phyloP scores from a whole-genome alignment of 2,113 vertebrate species.

The Tragelaphus buxtoni region DNA sequence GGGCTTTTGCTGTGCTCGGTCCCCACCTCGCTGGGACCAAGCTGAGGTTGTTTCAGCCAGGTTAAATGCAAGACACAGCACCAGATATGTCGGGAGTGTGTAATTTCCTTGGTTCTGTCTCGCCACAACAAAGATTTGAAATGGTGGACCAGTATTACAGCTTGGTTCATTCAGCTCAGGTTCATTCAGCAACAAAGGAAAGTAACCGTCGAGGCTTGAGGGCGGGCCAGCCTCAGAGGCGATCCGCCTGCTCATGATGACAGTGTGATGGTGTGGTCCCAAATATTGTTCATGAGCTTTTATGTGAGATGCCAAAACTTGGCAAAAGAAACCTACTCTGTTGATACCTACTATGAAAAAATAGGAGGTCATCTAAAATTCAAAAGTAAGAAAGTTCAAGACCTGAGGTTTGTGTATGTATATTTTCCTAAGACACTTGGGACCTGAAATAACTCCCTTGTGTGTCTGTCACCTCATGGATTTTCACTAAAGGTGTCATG shows the following conservation, averaged over 20 bases:
- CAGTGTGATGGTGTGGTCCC: not conserved
- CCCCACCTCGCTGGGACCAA: not conserved
- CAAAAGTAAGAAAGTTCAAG: not conserved
- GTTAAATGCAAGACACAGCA: not conserved
- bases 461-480: not conserved
- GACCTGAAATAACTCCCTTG: not conserved
- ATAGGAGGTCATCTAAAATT: not conserved
- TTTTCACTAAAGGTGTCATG: not conserved
- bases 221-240: not conserved
- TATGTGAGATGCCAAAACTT: not conserved
- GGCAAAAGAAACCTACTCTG: not conserved
- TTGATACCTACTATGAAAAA: not conserved
- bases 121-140: rapidly evolving
- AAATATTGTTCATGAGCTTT: not conserved
- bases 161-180: not conserved
- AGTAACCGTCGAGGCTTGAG: not conserved
- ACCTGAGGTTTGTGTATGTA: not conserved
- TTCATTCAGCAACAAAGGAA: not conserved
- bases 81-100: not conserved
- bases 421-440: not conserved
- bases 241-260: not conserved
- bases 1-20: not conserved
- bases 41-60: not conserved
- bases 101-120: not conserved
- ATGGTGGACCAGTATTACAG: not conserved